Conservation (phyloP, 2,888 invertebrate genomes). For the Onchidella celtica region DNA sequence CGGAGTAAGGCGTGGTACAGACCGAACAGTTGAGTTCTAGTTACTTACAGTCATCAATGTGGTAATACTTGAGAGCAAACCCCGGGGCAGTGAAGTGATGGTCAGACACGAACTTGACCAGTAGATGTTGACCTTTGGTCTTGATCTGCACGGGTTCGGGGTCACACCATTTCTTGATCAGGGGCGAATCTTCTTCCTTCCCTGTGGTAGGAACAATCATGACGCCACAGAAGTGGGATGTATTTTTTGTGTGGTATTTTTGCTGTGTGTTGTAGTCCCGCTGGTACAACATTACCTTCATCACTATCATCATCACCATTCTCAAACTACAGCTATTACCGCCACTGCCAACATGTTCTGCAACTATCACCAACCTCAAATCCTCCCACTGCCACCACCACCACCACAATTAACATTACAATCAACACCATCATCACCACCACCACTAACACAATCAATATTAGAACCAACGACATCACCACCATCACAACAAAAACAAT, state of each 20-base stretch:
- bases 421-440: neutral
- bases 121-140: constrained; percentile 32
- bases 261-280: too few relatives aligned
- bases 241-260: too few relatives aligned
- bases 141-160: constrained; percentile 29
- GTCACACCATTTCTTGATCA: constrained; percentile 45
- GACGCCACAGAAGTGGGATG: too few relatives aligned
- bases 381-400: neutral
- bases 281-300: neutral
- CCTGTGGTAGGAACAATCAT: too few relatives aligned
- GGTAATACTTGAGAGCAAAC: constrained; percentile 51
- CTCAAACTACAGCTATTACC: neutral
- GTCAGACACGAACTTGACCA: constrained; percentile 49
- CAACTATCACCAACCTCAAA: neutral
- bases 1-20: too few relatives aligned
- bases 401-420: neutral
- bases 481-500: neutral
- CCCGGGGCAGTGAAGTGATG: constrained; percentile 44
- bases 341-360: neutral
- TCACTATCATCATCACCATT: neutral
- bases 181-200: constrained; percentile 33
- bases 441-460: neutral
- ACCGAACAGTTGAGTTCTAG: too few relatives aligned
- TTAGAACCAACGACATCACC: neutral
- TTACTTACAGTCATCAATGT: constrained; percentile 48